phyloP scores from a whole-genome alignment of 2,113 vertebrate species.

The Ophthalmolycus amberensis region DNA sequence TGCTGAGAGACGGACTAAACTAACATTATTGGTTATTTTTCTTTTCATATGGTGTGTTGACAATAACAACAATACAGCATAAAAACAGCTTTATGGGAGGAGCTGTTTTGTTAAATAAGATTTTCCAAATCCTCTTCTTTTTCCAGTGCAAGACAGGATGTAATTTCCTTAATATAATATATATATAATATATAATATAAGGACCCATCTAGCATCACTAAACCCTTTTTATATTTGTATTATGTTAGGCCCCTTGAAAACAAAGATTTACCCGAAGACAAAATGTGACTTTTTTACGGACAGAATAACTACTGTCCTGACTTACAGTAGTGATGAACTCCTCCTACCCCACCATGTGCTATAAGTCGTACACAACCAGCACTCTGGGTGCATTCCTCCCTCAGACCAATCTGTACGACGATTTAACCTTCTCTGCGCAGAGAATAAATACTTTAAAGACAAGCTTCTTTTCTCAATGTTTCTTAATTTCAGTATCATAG shows the following conservation, averaged over 20 bases:
- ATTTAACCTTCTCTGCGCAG: too few species aligned
- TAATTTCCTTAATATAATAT: not conserved
- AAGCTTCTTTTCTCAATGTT: too few species aligned
- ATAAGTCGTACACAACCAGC: too few species aligned
- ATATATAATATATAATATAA: too few species aligned
- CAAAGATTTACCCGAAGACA: not conserved
- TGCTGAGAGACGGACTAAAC: not conserved
- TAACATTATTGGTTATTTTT: not conserved
- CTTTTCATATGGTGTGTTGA: not conserved
- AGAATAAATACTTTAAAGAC: too few species aligned
- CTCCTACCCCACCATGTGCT: too few species aligned
- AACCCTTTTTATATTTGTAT: not conserved
- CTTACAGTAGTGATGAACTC: not conserved
- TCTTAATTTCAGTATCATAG: too few species aligned
- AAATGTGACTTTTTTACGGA: not conserved
- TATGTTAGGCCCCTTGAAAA: not conserved
- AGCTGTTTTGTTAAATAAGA: slow-evolving; percentile 5
- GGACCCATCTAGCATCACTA: not conserved
- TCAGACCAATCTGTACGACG: too few species aligned
- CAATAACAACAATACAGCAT: not conserved
- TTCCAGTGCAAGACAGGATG: not conserved
- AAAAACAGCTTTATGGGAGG: not conserved
- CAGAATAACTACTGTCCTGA: not conserved
- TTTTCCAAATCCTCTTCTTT: slow-evolving; percentile 22
- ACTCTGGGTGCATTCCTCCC: too few species aligned